Evolutionary conservation across 2,888 invertebrate species (phyloP).

Genomic region (Andrena chrysosceles): DNA sequence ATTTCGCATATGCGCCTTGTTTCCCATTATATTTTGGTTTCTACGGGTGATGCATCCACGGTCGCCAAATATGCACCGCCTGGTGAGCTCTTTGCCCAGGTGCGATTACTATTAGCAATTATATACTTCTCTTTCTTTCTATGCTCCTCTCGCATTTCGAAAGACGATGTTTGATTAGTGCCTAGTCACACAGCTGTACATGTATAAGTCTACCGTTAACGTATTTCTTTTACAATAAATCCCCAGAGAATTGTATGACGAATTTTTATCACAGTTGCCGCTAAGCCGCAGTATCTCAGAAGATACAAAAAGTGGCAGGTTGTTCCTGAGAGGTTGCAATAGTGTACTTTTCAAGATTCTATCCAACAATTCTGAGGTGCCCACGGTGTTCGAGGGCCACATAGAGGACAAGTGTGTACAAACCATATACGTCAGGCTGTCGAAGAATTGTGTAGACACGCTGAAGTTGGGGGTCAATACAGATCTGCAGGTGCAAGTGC

Average conservation of each 20-base stretch:
- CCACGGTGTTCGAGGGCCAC: slow-evolving; percentile 88
- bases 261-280: slow-evolving; percentile 84
- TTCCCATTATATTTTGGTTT: slow-evolving; percentile 89
- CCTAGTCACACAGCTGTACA: neutral
- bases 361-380: neutral
- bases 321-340: slow-evolving; percentile 92
- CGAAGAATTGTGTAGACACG: slow-evolving; percentile 88
- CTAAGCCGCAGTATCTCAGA: slow-evolving; percentile 92
- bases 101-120: slow-evolving; percentile 60
- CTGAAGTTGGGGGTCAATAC: slow-evolving; percentile 88
- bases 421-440: slow-evolving; percentile 90
- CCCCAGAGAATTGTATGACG: slow-evolving; percentile 19
- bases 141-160: neutral
- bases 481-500: slow-evolving; percentile 90
- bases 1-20: slow-evolving; percentile 88
- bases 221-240: neutral
- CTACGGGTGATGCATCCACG: slow-evolving; percentile 89
- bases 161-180: neutral
- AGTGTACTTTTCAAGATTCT: slow-evolving; percentile 87
- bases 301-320: slow-evolving; percentile 92
- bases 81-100: slow-evolving; percentile 91
- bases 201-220: neutral
- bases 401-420: slow-evolving; percentile 93
- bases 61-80: slow-evolving; percentile 91
- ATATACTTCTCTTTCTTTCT: slow-evolving; percentile 15